phyloP scores from a whole-genome alignment of 2,888 invertebrate genomes.

The Atrina japonica region DNA sequence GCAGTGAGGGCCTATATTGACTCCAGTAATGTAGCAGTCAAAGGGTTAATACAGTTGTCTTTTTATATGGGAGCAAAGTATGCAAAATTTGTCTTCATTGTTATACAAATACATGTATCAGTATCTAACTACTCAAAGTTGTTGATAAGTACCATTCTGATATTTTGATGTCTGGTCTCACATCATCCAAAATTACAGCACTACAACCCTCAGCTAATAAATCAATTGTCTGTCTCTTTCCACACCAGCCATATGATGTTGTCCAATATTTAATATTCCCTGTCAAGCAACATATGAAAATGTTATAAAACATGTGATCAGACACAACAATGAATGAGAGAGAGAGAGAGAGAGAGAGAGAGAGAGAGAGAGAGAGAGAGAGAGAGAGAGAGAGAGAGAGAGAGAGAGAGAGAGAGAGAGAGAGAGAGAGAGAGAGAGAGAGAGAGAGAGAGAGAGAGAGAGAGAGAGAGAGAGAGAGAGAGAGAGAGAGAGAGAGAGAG shows the following conservation, averaged over 20 bases:
- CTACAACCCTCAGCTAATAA: conserved; percentile 80
- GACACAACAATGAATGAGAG: neutral
- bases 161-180: conserved; percentile 83
- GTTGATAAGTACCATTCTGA: conserved; percentile 79
- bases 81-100: too few relatives aligned
- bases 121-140: too few relatives aligned
- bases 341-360: too few relatives aligned
- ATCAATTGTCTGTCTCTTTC: conserved; percentile 82
- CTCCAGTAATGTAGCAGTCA: too few relatives aligned
- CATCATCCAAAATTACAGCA: conserved; percentile 81
- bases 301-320: neutral
- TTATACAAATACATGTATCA: too few relatives aligned
- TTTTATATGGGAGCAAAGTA: too few relatives aligned
- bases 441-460: conserved; percentile 21
- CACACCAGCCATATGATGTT: conserved; percentile 82
- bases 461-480: conserved; percentile 20
- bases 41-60: too few relatives aligned
- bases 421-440: conserved; percentile 18
- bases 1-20: too few relatives aligned
- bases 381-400: conserved; percentile 18
- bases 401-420: conserved; percentile 21
- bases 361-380: too few relatives aligned
- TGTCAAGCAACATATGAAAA: conserved; percentile 23
- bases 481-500: too few relatives aligned
- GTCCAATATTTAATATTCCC: conserved; percentile 67